Evolutionary conservation across 2,888 invertebrate species (phyloP), one percentile per base, ranked within the genome.

Genomic region (Caenorhabditis virilis): DNA sequence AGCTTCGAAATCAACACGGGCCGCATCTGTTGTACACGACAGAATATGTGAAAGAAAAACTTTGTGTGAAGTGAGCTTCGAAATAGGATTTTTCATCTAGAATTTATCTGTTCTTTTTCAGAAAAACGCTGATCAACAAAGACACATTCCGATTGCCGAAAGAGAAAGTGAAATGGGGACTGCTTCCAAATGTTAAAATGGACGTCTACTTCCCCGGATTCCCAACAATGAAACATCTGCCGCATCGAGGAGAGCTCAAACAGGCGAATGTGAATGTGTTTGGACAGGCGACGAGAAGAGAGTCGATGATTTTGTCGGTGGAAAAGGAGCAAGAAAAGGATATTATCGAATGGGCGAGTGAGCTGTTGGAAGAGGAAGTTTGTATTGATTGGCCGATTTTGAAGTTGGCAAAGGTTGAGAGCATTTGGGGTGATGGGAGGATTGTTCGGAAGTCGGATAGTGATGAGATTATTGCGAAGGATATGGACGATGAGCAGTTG

Each of bases 321-420:
- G 26, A 45, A 9, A 27, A 23, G 7, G 35, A 18, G n/a, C 15
- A 45, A 0, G n/a, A 46, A 1, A 54, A 67, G 52, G 73, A 76
- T 25, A 46, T 70, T 13, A 85, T 87, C 36, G 83, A 85, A 4
- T 84, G 89, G 0, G 90, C 90, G 0, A 82, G 86, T 7, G 87
- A 89, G 39, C 84, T 90, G 35, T 83, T 95, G 13, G 91, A 91
- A 0, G 88, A 89, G 82, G 86, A 87, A 42, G 88, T 94, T 1
- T 91, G 89, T 86, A 91, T 92, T 3, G 89, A 89, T 5, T 97
- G 95, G 95, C 97, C 97, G 0, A 92, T 95, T 86, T 87, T 97
- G 52, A 87, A 88, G 38, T 36, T 67, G 26, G 71, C 59, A 4
- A 65, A 58, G 23, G 65, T 71, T 11, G 61, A 71, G 11, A 45